phyloP scores from a whole-genome alignment of 2,797 vertebrate species.

The Anomalospiza imberbis region DNA sequence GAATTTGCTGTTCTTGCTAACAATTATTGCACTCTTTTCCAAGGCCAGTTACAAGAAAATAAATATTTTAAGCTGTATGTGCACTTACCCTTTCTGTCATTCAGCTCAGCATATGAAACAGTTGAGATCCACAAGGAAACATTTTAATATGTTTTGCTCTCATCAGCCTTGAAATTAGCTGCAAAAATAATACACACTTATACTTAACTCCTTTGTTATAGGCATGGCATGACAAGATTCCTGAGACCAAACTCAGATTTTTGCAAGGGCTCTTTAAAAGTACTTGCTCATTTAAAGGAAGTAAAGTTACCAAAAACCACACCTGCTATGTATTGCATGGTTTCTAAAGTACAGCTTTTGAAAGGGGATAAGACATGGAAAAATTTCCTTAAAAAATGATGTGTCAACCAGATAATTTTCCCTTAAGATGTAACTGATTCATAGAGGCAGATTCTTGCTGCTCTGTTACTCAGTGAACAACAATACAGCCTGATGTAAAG shows the following conservation, averaged over 20 bases:
- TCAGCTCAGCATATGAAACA: not conserved
- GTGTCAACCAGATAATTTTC: not conserved
- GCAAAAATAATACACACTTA: not conserved
- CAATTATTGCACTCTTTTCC: not conserved
- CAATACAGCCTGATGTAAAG: not conserved
- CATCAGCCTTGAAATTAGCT: not conserved
- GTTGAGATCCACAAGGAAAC: not conserved
- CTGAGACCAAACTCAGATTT: not conserved
- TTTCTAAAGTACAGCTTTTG: conserved; percentile 21
- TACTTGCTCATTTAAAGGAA: not conserved
- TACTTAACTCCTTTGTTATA: not conserved
- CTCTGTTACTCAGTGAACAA: not conserved
- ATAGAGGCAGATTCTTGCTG: not conserved
- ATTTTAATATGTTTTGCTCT: not conserved
- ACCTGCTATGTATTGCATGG: not conserved
- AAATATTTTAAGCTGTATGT: not conserved
- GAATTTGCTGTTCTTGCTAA: not conserved
- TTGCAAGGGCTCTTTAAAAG: not conserved
- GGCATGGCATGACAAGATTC: not conserved
- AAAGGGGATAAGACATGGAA: not conserved
- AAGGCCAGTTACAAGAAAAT: not conserved
- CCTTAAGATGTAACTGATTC: not conserved
- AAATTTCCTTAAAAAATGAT: conserved; percentile 13
- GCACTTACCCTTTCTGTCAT: not conserved
- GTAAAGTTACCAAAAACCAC: not conserved